Evolutionary conservation across 2,797 vertebrate genomes (phyloP).

Genomic region (Muscicapa striata): DNA sequence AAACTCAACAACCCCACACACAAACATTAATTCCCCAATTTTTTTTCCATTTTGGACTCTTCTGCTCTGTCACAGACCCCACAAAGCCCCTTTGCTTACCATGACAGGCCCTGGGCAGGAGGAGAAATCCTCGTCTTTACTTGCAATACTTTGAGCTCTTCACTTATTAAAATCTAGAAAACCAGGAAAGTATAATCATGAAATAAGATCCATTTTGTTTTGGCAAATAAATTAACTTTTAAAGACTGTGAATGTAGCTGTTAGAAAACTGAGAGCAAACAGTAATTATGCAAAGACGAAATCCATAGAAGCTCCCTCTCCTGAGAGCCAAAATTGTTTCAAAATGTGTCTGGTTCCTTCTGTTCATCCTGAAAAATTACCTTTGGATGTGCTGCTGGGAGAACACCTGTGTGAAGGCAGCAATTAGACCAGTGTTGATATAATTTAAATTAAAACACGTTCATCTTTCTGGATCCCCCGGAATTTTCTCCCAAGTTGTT

Average conservation of each 20-base stretch:
- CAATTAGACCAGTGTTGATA: neutral
- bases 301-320: neutral
- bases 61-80: neutral
- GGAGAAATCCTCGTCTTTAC: conserved; percentile 64
- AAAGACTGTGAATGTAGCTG: neutral
- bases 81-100: conserved; percentile 61
- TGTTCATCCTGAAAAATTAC: conserved; percentile 7
- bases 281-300: neutral
- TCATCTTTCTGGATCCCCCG: neutral
- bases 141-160: conserved; percentile 40
- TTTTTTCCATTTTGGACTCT: neutral
- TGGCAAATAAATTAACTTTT: neutral
- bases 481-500: neutral
- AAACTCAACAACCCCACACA: neutral
- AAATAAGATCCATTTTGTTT: neutral
- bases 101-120: conserved; percentile 76
- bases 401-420: neutral
- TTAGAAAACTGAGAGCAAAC: neutral
- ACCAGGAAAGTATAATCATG: neutral
- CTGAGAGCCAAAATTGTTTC: neutral
- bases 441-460: neutral
- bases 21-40: neutral
- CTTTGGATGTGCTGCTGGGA: neutral
- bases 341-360: neutral
- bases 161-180: conserved; percentile 54